Base-by-base conservation (phyloP, 2,888 invertebrate species). In the Mayetiola destructor region DNA sequence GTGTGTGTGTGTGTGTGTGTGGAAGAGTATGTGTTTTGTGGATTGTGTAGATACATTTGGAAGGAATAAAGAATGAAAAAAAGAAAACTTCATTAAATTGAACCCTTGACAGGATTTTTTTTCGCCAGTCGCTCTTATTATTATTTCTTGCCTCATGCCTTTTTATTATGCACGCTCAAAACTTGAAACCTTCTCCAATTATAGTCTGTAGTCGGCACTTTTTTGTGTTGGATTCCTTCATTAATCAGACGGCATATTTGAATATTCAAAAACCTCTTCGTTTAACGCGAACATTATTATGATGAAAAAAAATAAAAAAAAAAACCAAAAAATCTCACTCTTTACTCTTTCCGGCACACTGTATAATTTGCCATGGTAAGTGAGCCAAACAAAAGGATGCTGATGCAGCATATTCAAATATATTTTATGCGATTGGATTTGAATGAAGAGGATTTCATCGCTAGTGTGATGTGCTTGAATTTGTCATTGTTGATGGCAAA, bases 31-130 rank as follows among this genome's bases (percentile, higher is more conserved):
- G n/a, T n/a, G n/a, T n/a, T n/a, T n/a, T n/a, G n/a, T n/a, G n/a
- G n/a, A n/a, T n/a, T n/a, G n/a, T n/a, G n/a, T n/a, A n/a, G n/a
- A n/a, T n/a, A n/a, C n/a, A n/a, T n/a, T n/a, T n/a, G n/a, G n/a
- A n/a, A n/a, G n/a, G n/a, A n/a, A n/a, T n/a, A n/a, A n/a, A 27
- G 48, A 27, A 48, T n/a, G 27, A 27, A 27, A 27, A 48, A 27
- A 27, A 27, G n/a, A 16, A 48, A 48, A n/a, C n/a, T n/a, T 48
- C 48, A 48, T 48, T 48, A 48, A 48, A 48, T 48, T 48, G 48
- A 48, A 48, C 48, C 48, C 48, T 48, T 48, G 48, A 48, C 48
- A 48, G 48, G 27, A 9, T 27, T 48, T 48, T 39, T 39, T 18
- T 39, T 48, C 27, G 23, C 27, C 29, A 48, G 48, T 48, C 27